A percentile compares a stretch with the other conserved stretches of the same genome.
phyloP scores from a whole-genome alignment of 2,797 vertebrate genomes.

The Philypnodon macrostomus region DNA sequence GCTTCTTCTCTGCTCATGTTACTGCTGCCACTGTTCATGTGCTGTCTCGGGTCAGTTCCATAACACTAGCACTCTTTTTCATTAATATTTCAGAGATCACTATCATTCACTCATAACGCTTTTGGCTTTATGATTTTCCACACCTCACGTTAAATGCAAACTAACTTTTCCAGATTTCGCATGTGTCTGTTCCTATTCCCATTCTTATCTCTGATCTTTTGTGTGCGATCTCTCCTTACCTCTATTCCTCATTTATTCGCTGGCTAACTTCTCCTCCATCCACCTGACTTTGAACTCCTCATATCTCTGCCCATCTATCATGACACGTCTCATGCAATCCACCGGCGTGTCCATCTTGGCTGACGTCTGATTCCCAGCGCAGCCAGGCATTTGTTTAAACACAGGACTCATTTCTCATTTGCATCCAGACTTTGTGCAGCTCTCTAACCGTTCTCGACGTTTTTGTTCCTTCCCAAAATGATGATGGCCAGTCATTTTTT shows the following conservation, averaged over 20 bases:
- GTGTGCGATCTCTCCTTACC: constrained; percentile 36
- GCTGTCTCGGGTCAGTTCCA: constrained; percentile 92
- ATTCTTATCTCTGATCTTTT: constrained; percentile 39
- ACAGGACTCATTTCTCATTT: constrained; percentile 42
- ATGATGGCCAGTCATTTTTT: constrained; percentile 24
- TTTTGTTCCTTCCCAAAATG: constrained; percentile 18
- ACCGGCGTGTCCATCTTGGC: constrained; percentile 22
- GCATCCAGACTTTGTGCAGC: constrained; percentile 31
- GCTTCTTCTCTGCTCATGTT: constrained; percentile 89
- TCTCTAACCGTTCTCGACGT: constrained; percentile 30
- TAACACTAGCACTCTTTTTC: constrained; percentile 50
- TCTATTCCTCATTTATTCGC: constrained; percentile 37
- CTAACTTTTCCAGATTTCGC: constrained; percentile 12
- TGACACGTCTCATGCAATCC: constrained; percentile 32
- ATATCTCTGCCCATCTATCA: constrained; percentile 49
- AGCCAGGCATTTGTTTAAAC: constrained; percentile 36
- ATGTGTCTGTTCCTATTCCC: constrained; percentile 24
- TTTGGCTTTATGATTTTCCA: constrained; percentile 19
- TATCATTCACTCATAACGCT: constrained; percentile 6
- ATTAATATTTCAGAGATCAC: constrained; percentile 30
- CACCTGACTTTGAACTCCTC: constrained; percentile 60
- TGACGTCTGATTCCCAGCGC: constrained; percentile 47
- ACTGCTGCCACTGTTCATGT: constrained; percentile 96
- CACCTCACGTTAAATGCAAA: constrained; percentile 6
- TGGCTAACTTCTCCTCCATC: constrained; percentile 42